Evolutionary conservation across 1,140 invertebrate species (phyloP).

Genomic region (Leptoteleia sp.): DNA sequence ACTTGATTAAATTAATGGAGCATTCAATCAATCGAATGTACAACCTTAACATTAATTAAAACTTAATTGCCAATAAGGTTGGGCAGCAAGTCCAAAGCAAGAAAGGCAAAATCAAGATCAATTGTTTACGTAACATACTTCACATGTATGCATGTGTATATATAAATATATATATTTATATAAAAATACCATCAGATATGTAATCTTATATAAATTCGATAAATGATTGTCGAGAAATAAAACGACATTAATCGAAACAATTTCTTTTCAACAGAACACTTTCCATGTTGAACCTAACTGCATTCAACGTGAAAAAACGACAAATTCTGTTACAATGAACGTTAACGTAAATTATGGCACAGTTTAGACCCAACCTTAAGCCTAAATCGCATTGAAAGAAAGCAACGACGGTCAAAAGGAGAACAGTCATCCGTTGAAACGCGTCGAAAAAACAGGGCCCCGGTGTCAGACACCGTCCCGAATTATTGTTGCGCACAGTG

Average conservation of each 20-base stretch:
- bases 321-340: no score
- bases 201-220: constrained; percentile 29
- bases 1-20: constrained; percentile 18
- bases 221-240: constrained; percentile 37
- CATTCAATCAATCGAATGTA: constrained; percentile 16
- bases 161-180: constrained; percentile 22
- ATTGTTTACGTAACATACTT: constrained; percentile 3
- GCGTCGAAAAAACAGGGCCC: constrained; percentile 32
- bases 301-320: no score
- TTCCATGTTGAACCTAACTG: no score
- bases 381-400: constrained; percentile 10
- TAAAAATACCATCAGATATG: constrained; percentile 40
- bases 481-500: constrained; percentile 63
- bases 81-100: constrained; percentile 16
- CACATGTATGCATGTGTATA: neutral
- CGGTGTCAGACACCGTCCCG: constrained; percentile 8
- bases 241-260: neutral
- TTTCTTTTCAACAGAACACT: no score
- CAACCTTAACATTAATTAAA: constrained; percentile 44
- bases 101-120: constrained; percentile 14
- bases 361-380: constrained; percentile 10
- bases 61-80: constrained; percentile 11
- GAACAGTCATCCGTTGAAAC: constrained; percentile 58
- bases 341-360: no score
- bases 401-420: constrained; percentile 30